Evolutionary conservation across 2,797 vertebrate species (phyloP).

Genomic region (Ispidina lecontei): DNA sequence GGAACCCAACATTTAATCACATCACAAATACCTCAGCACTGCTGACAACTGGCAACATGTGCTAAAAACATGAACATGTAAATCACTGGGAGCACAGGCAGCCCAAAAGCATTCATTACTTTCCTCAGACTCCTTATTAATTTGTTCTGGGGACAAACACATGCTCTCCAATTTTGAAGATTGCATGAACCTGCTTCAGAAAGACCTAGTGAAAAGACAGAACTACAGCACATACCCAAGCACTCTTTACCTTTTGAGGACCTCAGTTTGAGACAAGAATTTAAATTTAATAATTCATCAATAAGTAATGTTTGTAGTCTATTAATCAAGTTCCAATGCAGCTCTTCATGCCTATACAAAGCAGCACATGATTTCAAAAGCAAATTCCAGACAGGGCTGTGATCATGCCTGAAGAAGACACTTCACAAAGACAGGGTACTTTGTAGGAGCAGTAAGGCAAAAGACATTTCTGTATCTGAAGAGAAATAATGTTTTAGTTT

Average conservation of each 20-base stretch:
- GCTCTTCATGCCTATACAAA: background rate
- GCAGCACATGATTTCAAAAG: background rate
- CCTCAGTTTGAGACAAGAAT: background rate
- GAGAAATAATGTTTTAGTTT: background rate
- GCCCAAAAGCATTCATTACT: background rate
- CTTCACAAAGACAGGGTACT: background rate
- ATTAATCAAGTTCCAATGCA: background rate
- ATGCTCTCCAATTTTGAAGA: background rate
- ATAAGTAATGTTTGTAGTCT: background rate
- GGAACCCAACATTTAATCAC: background rate
- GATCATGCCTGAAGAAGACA: background rate
- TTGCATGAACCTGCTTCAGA: background rate
- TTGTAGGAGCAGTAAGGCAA: background rate
- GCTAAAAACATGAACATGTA: background rate
- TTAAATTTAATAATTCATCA: background rate
- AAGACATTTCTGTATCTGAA: background rate
- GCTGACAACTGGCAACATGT: background rate
- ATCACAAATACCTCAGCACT: background rate
- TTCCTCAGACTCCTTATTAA: background rate
- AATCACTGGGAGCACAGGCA: background rate
- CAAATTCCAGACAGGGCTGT: background rate
- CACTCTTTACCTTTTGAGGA: background rate
- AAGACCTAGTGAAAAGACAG: background rate
- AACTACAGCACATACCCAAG: background rate
- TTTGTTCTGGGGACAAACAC: background rate